Percentiles rank a stretch among this genome's conserved stretches.
Conservation (phyloP, 2,797 vertebrate genomes). For the Discoglossus pictus region DNA sequence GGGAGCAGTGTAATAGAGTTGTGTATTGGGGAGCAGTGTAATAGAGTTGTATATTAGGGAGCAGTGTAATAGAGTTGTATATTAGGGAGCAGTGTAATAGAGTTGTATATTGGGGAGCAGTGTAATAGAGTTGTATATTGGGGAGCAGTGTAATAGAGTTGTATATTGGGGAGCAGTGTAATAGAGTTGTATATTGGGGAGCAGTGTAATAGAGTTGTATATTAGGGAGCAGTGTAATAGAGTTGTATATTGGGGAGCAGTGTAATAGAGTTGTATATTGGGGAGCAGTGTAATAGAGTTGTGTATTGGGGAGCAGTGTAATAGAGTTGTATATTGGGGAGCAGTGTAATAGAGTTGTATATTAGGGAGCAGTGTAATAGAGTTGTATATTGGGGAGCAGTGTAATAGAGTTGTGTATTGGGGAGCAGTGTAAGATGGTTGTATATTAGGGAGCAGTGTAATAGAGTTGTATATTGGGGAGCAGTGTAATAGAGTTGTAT, state of each 20-base stretch:
- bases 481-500: neutral
- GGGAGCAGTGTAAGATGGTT: neutral
- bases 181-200: too few species aligned
- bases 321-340: neutral
- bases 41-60: neutral
- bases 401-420: too few species aligned
- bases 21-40: neutral
- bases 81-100: too few species aligned
- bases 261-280: neutral
- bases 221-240: too few species aligned
- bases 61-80: neutral
- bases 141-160: neutral
- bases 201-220: neutral
- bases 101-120: too few species aligned
- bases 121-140: neutral
- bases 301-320: neutral
- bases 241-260: too few species aligned
- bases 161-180: too few species aligned
- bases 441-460: too few species aligned
- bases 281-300: too few species aligned
- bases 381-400: neutral
- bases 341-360: neutral
- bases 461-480: too few species aligned
- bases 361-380: neutral
- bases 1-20: too few species aligned